phyloP scores from a whole-genome alignment of 2,797 vertebrate species.

The Macrochelys suwanniensis region DNA sequence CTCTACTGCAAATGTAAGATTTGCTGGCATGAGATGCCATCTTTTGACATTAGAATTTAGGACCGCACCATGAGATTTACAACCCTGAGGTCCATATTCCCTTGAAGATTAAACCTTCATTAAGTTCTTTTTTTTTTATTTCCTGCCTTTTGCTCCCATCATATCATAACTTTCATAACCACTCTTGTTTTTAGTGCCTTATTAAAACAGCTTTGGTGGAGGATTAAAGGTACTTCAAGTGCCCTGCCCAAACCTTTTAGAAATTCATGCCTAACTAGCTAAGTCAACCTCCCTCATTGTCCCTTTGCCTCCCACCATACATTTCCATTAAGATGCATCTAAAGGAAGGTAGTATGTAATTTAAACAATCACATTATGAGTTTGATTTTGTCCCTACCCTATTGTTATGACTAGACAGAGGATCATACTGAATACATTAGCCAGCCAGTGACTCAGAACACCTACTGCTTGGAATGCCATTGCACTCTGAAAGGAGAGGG shows the following conservation, averaged over 20 bases:
- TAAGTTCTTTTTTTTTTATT: slow-evolving; percentile 78
- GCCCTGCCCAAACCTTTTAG: slow-evolving; percentile 68
- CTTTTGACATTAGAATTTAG: slow-evolving; percentile 79
- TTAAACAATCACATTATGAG: slow-evolving; percentile 48
- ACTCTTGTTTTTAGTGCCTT: slow-evolving; percentile 75
- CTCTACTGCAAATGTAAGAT: slow-evolving; percentile 66
- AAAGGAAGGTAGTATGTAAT: slow-evolving; percentile 41
- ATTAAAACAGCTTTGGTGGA: slow-evolving; percentile 77
- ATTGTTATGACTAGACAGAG: slow-evolving; percentile 85
- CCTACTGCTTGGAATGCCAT: slow-evolving; percentile 83
- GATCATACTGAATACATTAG: slow-evolving; percentile 83
- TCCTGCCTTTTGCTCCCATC: slow-evolving; percentile 82
- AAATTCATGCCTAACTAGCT: slow-evolving; percentile 52
- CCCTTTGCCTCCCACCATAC: slow-evolving; percentile 26
- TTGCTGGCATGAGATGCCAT: slow-evolving; percentile 71
- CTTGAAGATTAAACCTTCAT: slow-evolving; percentile 86
- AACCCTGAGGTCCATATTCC: slow-evolving; percentile 78
- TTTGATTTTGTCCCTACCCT: slow-evolving; percentile 9
- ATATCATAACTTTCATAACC: slow-evolving; percentile 75
- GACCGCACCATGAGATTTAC: slow-evolving; percentile 81
- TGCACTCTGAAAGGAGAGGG: slow-evolving; percentile 70
- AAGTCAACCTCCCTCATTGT: slow-evolving; percentile 41
- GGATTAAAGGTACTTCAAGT: slow-evolving; percentile 76
- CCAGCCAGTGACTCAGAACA: slow-evolving; percentile 80
- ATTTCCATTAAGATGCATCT: slow-evolving; percentile 54